Percentiles rank a stretch among this genome's conserved stretches.
phyloP scores from a whole-genome alignment of 2,888 invertebrate genomes.

The Plagodis pulveraria region DNA sequence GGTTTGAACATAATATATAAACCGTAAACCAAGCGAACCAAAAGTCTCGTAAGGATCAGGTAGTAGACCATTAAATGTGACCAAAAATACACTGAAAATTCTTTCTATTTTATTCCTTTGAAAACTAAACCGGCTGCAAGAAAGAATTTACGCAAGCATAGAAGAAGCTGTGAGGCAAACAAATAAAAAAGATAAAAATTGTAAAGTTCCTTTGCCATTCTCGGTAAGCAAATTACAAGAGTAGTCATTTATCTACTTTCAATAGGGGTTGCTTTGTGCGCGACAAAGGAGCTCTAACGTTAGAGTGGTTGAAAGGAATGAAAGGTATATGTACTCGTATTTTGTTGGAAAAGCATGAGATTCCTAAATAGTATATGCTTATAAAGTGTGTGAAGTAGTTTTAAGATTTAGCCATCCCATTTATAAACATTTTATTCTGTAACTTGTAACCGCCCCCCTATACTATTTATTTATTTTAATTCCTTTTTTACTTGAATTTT shows the following conservation, averaged over 20 bases:
- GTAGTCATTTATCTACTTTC: constrained; percentile 40
- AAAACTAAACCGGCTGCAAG: constrained; percentile 12
- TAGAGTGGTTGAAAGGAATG: neutral
- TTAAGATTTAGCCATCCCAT: too few relatives aligned
- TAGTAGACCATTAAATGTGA: neutral
- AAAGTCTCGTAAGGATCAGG: too few relatives aligned
- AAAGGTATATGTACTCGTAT: neutral
- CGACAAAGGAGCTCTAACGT: constrained; percentile 37
- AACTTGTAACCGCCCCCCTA: too few relatives aligned
- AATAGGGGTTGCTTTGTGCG: constrained; percentile 47
- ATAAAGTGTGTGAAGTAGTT: too few relatives aligned
- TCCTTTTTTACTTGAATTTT: too few relatives aligned
- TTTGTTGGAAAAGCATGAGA: neutral
- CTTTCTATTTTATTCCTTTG: constrained; percentile 21
- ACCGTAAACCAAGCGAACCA: too few relatives aligned
- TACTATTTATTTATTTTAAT: too few relatives aligned
- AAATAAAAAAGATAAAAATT: constrained; percentile 26
- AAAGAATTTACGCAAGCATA: constrained; percentile 25
- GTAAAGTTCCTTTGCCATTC: constrained; percentile 21
- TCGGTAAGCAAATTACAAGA: constrained; percentile 31
- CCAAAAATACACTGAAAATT: neutral
- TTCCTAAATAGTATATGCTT: too few relatives aligned
- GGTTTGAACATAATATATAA: too few relatives aligned
- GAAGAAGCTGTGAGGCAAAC: constrained; percentile 10
- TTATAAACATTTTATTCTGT: too few relatives aligned